Evolutionary conservation across 2,888 invertebrate genomes (phyloP).

Genomic region (Sphaerophoria rueppellii): DNA sequence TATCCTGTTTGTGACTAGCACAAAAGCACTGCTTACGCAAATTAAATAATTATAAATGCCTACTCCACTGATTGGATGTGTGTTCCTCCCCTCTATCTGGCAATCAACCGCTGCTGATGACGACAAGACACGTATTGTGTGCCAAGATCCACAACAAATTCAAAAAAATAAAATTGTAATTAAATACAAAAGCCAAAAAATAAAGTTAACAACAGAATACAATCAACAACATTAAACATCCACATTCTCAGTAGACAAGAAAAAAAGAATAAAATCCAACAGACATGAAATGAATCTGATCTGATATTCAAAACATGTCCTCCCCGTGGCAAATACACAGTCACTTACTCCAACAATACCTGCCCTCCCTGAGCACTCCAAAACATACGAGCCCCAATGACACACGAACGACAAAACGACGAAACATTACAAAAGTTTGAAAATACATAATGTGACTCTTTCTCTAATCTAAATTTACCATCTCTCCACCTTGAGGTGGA

Average conservation of each 20-base stretch:
- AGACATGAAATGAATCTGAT: constrained; percentile 28
- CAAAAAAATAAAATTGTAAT: constrained; percentile 34
- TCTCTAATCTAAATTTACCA: neutral
- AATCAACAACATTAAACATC: constrained; percentile 28
- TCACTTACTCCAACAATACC: neutral
- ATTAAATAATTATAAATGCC: constrained; percentile 42
- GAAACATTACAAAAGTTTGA: constrained; percentile 17
- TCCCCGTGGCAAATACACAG: constrained; percentile 28
- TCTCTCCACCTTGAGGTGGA: constrained; percentile 26
- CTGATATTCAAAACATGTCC: constrained; percentile 57
- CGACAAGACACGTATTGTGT: constrained; percentile 19
- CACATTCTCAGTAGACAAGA: constrained; percentile 20
- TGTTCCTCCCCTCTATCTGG: neutral
- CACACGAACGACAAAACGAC: neutral
- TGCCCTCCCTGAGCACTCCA: neutral
- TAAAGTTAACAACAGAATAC: neutral
- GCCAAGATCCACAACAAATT: constrained; percentile 17
- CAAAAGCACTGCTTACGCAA: constrained; percentile 7
- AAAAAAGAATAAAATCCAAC: constrained; percentile 2
- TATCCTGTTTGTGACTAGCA: constrained; percentile 2
- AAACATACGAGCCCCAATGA: neutral
- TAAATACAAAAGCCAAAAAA: constrained; percentile 42
- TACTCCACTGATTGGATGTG: constrained; percentile 29
- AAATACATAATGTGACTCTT: constrained; percentile 12
- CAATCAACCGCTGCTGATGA: neutral